These are phyloP conservation scores for Odocoileus hemionus DNA, from an alignment of 2,113 vertebrate species.

Conservation along the genomic window DNA sequence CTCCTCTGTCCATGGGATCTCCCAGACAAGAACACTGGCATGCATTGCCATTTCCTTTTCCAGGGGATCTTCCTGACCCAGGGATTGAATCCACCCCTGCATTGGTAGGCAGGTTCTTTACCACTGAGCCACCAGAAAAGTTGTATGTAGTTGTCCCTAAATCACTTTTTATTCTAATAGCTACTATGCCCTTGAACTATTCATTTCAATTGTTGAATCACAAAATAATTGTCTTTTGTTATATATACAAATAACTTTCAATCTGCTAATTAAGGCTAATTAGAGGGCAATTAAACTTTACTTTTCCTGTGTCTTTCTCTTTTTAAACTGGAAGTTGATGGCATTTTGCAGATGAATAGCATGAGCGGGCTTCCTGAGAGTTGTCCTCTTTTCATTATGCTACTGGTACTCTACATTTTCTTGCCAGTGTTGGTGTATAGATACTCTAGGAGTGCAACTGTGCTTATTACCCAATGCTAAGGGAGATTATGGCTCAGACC, in stretches of 20 bases:
- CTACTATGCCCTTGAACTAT: not conserved
- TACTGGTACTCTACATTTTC: not conserved
- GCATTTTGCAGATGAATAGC: slow-evolving; percentile 27
- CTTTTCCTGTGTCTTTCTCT: slow-evolving; percentile 22
- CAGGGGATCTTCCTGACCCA: not conserved
- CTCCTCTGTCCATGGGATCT: not conserved
- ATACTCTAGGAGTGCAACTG: not conserved
- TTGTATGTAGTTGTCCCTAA: not conserved
- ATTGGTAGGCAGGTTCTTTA: not conserved
- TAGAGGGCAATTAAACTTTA: slow-evolving; percentile 55
- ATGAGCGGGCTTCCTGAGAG: not conserved
- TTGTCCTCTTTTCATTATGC: not conserved
- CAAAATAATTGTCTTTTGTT: slow-evolving; percentile 46
- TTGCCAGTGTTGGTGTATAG: not conserved
- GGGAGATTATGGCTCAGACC: not conserved
- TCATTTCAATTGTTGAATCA: slow-evolving; percentile 29
- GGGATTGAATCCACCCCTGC: not conserved
- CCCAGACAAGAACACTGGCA: not conserved
- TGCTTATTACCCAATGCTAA: not conserved
- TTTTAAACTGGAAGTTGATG: slow-evolving; percentile 41
- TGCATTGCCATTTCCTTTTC: not conserved
- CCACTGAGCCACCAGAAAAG: not conserved
- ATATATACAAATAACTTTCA: slow-evolving; percentile 44
- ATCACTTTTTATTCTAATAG: not conserved
- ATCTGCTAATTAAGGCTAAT: slow-evolving; percentile 61